A percentile compares a stretch with the other conserved stretches of the same genome.
Evolutionary conservation across 2,888 invertebrate species (phyloP).

Genomic region (Itoplectis maculator): DNA sequence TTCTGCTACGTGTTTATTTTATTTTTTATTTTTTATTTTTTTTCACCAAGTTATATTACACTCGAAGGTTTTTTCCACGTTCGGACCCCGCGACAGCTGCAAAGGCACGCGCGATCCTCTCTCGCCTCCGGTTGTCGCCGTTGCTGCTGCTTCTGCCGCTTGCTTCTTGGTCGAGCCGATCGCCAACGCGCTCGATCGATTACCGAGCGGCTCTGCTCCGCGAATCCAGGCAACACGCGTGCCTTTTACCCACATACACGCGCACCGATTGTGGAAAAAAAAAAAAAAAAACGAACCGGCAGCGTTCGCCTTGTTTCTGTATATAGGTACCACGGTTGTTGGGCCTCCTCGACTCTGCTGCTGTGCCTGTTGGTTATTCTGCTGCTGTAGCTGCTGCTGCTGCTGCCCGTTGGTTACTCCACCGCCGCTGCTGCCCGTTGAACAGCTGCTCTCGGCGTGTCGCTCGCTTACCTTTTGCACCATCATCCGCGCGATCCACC

Average conservation of each 20-base stretch:
- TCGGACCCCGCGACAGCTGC: slow-evolving; percentile 62
- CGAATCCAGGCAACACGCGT: slow-evolving; percentile 56
- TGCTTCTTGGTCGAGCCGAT: slow-evolving; percentile 53
- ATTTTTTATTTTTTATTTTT: too few relatives aligned
- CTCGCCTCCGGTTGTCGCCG: slow-evolving; percentile 26
- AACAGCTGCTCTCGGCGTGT: slow-evolving; percentile 60
- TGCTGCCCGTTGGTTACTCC: slow-evolving; percentile 13
- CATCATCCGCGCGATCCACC: slow-evolving; percentile 37
- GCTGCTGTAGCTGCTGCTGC: slow-evolving; percentile 15
- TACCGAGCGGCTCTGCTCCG: slow-evolving; percentile 38
- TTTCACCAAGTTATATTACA: slow-evolving; percentile 37
- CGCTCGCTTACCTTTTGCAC: slow-evolving; percentile 38
- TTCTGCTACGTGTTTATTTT: slow-evolving; percentile 9
- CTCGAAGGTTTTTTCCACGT: slow-evolving; percentile 38
- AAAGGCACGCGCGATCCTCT: slow-evolving; percentile 59
- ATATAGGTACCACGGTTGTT: too few relatives aligned
- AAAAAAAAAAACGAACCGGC: slow-evolving; percentile 32
- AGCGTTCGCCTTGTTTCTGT: slow-evolving; percentile 50
- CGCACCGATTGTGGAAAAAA: slow-evolving; percentile 7
- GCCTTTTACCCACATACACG: slow-evolving; percentile 19
- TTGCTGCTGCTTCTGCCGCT: slow-evolving; percentile 27
- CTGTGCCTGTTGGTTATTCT: too few relatives aligned
- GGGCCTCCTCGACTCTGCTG: slow-evolving; percentile 2
- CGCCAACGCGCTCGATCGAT: slow-evolving; percentile 60
- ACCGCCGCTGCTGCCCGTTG: slow-evolving; percentile 24